Evolutionary conservation across 1,140 invertebrate species (phyloP), one percentile per base, ranked within the genome.

Genomic region (Hyles euphorbiae): DNA sequence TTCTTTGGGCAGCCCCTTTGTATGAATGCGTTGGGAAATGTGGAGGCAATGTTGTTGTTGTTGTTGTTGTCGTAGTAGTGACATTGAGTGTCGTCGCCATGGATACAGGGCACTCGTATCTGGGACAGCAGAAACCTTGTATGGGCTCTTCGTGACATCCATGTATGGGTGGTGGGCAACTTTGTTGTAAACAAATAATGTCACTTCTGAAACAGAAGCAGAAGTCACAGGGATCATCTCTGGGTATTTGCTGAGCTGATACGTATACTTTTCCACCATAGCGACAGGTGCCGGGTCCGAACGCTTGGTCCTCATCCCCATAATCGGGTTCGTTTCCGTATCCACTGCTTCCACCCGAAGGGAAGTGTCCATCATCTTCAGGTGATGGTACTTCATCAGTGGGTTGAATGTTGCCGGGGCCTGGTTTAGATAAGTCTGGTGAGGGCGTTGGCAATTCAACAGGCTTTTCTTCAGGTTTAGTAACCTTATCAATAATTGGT

Each of bases 141-240:
- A 98, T 98, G 5, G 95, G 94, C 88, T 98, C 96, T 83, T 97
- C 95, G 77, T 95, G 94, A 76, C 97, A 98, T 36, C 94, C 94
- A 46, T 94, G 92, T 67, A 98, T 97, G 50, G 97, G 97, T 34
- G 96, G 96, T 53, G 97, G 97, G 89, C 97, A 98, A 74, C 96
- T 97, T 82, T 98, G 97, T 87, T 98, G 96, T 47, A 98, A 89
- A 73, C 97, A 98, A 67, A 98, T 98, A 65, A 98, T 98, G 77
- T 98, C 97, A 78, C 96, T 96, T 86, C 97, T 92, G 91, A 98
- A 98, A 91, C 97, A 98, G 93, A 98, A 98, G 87, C 97, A 98
- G 91, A 98, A 98, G 78, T 98, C 96, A 79, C 97, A 98, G 34
- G 97, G 96, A 90, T 98, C 96, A 61, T 97, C 95, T 68, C 96